Conservation (phyloP, 2,113 vertebrate species). For the Pachycephala philippinensis region DNA sequence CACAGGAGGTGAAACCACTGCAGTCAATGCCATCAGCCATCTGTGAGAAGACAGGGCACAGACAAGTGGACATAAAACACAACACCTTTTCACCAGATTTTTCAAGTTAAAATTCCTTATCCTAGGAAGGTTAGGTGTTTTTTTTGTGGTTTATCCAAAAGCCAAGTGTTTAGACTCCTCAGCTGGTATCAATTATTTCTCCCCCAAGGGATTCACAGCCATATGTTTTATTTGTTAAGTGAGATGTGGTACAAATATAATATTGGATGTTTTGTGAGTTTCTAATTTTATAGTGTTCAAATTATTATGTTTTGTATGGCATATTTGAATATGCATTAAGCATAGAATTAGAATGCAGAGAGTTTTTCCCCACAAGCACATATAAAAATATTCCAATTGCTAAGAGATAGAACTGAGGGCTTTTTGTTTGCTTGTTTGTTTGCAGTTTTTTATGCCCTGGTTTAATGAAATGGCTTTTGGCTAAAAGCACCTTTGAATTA, state of each 20-base stretch:
- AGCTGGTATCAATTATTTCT: not conserved
- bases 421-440: not conserved
- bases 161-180: not conserved
- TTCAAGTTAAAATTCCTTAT: not conserved
- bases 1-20: not conserved
- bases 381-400: not conserved
- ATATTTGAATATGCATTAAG: not conserved
- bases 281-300: not conserved
- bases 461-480: not conserved
- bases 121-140: rapidly evolving
- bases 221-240: not conserved
- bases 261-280: not conserved
- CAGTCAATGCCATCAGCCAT: not conserved
- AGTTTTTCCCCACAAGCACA: not conserved
- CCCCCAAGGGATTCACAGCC: not conserved
- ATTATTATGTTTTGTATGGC: not conserved
- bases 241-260: not conserved
- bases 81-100: not conserved
- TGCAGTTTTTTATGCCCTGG: not conserved
- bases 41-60: not conserved
- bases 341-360: not conserved
- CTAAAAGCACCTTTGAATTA: not conserved
- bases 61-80: not conserved
- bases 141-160: not conserved
- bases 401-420: not conserved